Evolutionary conservation across 2,797 vertebrate genomes (phyloP).

Genomic region (Percopsis omiscomaycus): DNA sequence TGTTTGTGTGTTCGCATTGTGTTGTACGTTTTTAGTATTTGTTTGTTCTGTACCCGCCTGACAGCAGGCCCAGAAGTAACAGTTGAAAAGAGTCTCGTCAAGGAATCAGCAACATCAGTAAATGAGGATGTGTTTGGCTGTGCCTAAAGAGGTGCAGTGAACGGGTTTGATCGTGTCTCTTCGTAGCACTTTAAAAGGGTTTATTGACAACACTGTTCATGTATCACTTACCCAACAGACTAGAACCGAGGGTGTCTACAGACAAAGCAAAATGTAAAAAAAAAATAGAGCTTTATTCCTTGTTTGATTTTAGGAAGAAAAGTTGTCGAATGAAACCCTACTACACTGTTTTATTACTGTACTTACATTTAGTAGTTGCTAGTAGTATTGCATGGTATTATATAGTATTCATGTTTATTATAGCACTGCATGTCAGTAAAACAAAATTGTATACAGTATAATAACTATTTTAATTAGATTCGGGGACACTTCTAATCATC

Average conservation of each 20-base stretch:
- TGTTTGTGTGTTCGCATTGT: slow-evolving; percentile 1
- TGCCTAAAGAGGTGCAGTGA: slow-evolving; percentile 43
- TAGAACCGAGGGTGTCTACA: background rate
- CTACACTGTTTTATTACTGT: background rate
- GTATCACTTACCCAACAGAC: background rate
- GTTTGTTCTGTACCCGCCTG: slow-evolving; percentile 32
- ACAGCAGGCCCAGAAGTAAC: slow-evolving; percentile 24
- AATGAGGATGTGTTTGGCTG: slow-evolving; percentile 54
- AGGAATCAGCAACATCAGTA: slow-evolving; percentile 38
- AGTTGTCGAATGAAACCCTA: background rate
- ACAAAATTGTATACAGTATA: background rate
- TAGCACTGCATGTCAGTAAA: background rate
- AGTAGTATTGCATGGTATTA: background rate
- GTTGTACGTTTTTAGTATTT: slow-evolving; percentile 23
- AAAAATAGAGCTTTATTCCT: background rate
- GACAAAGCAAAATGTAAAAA: background rate
- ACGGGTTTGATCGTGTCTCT: slow-evolving; percentile 14
- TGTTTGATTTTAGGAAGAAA: background rate
- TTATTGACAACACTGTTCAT: background rate
- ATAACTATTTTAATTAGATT: too few species aligned
- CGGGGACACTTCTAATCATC: too few species aligned
- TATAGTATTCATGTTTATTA: background rate
- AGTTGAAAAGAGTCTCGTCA: slow-evolving; percentile 23
- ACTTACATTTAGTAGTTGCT: background rate
- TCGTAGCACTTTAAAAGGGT: slow-evolving; percentile 28